Percentiles rank a stretch among this genome's conserved stretches.
Evolutionary conservation across 2,797 vertebrate genomes (phyloP).

Genomic region (Falco cherrug): DNA sequence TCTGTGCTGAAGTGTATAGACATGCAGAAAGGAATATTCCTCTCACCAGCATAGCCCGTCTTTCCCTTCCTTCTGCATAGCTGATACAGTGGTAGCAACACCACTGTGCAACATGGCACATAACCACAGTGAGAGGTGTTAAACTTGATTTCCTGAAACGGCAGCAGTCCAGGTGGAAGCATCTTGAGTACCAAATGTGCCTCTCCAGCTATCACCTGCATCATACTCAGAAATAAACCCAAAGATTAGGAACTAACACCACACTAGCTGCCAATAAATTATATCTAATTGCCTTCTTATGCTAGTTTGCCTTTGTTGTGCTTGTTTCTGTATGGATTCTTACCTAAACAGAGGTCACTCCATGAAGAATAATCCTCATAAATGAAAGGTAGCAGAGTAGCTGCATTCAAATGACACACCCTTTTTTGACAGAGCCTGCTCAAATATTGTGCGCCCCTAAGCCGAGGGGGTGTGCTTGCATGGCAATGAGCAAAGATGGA

Average conservation of each 20-base stretch:
- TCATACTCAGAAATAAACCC: background rate
- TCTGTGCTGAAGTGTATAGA: background rate
- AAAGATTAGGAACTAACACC: background rate
- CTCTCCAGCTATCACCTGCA: background rate
- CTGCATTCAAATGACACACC: background rate
- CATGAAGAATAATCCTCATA: background rate
- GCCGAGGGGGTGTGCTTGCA: background rate
- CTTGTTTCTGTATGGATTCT: background rate
- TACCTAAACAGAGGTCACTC: background rate
- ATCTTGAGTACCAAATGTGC: background rate
- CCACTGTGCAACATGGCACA: background rate
- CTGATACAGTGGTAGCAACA: background rate
- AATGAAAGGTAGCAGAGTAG: background rate
- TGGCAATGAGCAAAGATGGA: background rate
- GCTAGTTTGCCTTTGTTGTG: background rate
- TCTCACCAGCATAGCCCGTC: background rate
- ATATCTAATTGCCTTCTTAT: background rate
- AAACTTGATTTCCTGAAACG: background rate
- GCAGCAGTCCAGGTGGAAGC: background rate
- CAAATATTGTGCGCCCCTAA: background rate
- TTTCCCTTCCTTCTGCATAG: background rate
- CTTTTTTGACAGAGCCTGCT: background rate
- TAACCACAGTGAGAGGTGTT: background rate
- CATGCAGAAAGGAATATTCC: background rate
- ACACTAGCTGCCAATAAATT: background rate